These are phyloP conservation scores for Ariopsis seemanni DNA, from an alignment of 2,113 vertebrate genomes.

Conservation along the genomic window DNA sequence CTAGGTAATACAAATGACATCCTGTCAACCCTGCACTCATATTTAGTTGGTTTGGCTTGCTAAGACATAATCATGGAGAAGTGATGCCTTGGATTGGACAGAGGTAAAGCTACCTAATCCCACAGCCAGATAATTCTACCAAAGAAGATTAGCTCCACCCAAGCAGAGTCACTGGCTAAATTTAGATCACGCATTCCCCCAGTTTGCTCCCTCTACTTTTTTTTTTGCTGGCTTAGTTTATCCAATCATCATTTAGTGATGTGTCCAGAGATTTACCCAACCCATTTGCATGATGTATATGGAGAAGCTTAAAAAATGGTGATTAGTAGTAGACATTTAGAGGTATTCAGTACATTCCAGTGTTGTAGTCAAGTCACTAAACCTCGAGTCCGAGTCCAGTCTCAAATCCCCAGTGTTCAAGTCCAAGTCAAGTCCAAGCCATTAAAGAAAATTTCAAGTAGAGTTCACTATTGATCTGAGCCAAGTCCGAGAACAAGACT, in stretches of 20 bases:
- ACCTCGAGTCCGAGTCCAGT: too few relatives aligned
- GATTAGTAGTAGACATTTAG: neutral
- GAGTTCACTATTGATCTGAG: too few relatives aligned
- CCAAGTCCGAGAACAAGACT: too few relatives aligned
- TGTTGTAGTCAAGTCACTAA: too few relatives aligned
- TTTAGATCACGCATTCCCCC: slow-evolving; percentile 76
- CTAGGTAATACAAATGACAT: neutral
- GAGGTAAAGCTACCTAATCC: slow-evolving; percentile 86
- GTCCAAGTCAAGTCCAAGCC: too few relatives aligned
- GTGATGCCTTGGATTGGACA: slow-evolving; percentile 74
- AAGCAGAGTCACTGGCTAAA: slow-evolving; percentile 83
- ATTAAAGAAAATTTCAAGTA: too few relatives aligned
- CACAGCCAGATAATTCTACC: slow-evolving; percentile 78
- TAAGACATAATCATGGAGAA: slow-evolving; percentile 73
- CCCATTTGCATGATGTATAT: neutral
- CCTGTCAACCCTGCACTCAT: neutral
- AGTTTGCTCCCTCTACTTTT: slow-evolving; percentile 47
- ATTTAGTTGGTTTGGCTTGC: slow-evolving; percentile 60
- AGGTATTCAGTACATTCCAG: neutral
- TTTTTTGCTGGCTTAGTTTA: slow-evolving; percentile 34
- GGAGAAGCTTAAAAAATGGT: neutral
- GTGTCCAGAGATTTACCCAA: neutral
- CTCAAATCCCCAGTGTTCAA: too few relatives aligned
- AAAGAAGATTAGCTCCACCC: slow-evolving; percentile 95
- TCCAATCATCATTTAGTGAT: slow-evolving; percentile 26